Evolutionary conservation across 2,888 invertebrate genomes (phyloP).

Genomic region (Vanessa cardui): DNA sequence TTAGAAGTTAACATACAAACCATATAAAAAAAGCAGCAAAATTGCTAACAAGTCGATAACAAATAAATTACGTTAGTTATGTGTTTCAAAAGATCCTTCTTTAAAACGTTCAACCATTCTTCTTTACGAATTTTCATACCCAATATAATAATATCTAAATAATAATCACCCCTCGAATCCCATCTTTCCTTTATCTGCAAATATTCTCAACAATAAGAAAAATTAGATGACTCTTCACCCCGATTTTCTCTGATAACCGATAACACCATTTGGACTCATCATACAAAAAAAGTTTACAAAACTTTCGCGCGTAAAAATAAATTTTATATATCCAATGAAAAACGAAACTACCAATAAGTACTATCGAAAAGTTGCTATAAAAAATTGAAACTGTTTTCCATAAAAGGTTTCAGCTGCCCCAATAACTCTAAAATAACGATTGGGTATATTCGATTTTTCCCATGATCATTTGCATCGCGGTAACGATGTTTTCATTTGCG

Average conservation of each 20-base stretch:
- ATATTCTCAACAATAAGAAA: conserved; percentile 58
- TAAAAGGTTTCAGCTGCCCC: conserved; percentile 28
- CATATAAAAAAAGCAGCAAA: too few species aligned
- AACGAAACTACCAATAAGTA: neutral
- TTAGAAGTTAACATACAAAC: too few species aligned
- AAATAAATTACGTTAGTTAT: too few species aligned
- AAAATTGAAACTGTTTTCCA: conserved; percentile 9
- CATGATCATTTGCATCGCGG: conserved; percentile 63
- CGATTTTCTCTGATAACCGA: conserved; percentile 19
- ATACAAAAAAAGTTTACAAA: conserved; percentile 6
- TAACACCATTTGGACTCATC: conserved; percentile 1
- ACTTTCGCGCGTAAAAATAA: neutral
- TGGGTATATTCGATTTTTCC: conserved; percentile 44
- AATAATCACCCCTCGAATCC: conserved; percentile 59
- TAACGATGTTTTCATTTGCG: conserved; percentile 37
- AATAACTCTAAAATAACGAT: conserved; percentile 38
- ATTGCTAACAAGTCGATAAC: too few species aligned
- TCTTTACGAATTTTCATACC: neutral
- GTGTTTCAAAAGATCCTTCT: neutral
- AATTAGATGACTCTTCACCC: conserved; percentile 48
- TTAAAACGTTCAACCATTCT: neutral
- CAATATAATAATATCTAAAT: too few species aligned
- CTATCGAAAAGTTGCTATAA: neutral
- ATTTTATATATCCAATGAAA: neutral
- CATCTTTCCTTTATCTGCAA: conserved; percentile 74